phyloP scores from a whole-genome alignment of 2,797 vertebrate genomes.

The Varecia variegata region DNA sequence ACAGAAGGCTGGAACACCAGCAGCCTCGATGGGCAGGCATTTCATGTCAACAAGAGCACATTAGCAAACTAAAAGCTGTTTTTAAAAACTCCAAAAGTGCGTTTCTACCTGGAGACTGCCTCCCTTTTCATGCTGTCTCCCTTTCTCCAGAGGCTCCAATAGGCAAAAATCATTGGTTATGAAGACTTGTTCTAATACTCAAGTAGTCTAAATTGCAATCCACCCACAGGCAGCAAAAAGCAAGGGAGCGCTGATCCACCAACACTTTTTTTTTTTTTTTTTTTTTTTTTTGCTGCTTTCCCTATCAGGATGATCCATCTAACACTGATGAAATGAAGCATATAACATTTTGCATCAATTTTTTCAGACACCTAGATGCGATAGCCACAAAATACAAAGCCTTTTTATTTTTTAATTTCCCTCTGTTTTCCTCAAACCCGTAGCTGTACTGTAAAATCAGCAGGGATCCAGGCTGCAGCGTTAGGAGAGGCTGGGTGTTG shows the following conservation, averaged over 20 bases:
- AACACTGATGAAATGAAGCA: neutral
- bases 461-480: neutral
- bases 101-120: neutral
- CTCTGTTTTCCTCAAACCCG: neutral
- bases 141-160: neutral
- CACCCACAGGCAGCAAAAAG: neutral
- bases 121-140: neutral
- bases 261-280: too few species aligned
- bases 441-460: neutral
- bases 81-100: neutral
- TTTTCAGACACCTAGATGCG: neutral
- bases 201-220: slow-evolving; percentile 6
- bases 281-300: neutral
- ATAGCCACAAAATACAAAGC: neutral
- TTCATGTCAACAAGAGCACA: neutral
- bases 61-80: neutral
- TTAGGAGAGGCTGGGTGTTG: neutral
- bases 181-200: neutral
- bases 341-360: neutral
- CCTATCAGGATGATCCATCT: neutral
- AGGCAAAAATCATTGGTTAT: neutral
- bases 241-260: neutral
- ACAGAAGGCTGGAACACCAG: neutral
- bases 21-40: neutral
- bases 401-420: neutral